A percentile compares a stretch with the other conserved stretches of the same genome.
Conservation (phyloP, 2,113 vertebrate species). For the Nibea albiflora region DNA sequence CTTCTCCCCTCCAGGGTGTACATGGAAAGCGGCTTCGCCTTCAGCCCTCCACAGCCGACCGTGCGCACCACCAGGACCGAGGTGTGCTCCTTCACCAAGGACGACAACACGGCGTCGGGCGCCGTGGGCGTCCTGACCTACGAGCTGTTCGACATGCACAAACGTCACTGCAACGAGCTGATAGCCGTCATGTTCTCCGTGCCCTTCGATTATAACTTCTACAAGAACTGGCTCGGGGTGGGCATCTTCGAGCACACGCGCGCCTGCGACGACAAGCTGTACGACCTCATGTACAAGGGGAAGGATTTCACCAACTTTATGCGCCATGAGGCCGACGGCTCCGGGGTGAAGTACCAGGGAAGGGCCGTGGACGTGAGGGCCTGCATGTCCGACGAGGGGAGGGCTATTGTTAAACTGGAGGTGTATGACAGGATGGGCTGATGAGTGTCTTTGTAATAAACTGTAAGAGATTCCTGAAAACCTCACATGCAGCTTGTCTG, state of each 20-base stretch:
- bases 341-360: conserved; percentile 23
- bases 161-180: neutral
- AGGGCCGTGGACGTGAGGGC: conserved; percentile 50
- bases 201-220: conserved; percentile 78
- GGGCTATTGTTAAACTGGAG: conserved; percentile 76
- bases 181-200: conserved; percentile 80
- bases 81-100: conserved; percentile 79
- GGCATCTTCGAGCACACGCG: conserved; percentile 51
- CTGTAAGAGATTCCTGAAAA: neutral
- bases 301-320: conserved; percentile 63
- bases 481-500: neutral
- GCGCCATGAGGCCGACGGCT: conserved; percentile 62
- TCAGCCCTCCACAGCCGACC: conserved; percentile 76
- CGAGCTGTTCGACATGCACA: conserved; percentile 65
- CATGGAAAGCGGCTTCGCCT: conserved; percentile 70
- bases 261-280: conserved; percentile 58
- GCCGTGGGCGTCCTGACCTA: conserved; percentile 77
- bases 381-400: conserved; percentile 70
- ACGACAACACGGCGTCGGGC: conserved; percentile 73
- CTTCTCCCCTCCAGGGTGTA: conserved; percentile 50
- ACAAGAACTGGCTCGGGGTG: conserved; percentile 75
- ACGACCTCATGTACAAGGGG: conserved; percentile 58
- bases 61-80: conserved; percentile 59
- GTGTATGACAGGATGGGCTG: conserved; percentile 66
- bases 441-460: neutral